Conservation (phyloP, 1,140 invertebrate genomes). For the Brachionus paranguensis region DNA sequence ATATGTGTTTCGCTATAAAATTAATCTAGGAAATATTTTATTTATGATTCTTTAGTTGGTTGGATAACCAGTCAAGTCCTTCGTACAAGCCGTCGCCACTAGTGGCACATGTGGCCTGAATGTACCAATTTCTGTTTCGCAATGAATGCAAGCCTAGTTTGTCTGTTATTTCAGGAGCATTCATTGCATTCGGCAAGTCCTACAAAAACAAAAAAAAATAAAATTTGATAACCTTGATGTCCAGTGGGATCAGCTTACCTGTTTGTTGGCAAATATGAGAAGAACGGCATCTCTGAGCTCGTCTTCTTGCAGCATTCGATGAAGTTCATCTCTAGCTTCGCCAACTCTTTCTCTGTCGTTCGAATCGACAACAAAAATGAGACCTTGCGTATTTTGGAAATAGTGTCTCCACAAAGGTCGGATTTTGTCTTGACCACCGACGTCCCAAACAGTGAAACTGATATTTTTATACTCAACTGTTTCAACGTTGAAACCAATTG, state of each 20-base stretch:
- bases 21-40: conserved; percentile 25
- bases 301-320: conserved; percentile 89
- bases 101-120: conserved; percentile 89
- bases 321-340: conserved; percentile 88
- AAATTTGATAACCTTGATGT: neutral
- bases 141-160: conserved; percentile 84
- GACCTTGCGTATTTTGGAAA: conserved; percentile 88
- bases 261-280: conserved; percentile 97
- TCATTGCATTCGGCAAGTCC: conserved; percentile 96
- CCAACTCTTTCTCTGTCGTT: conserved; percentile 88
- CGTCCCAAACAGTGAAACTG: conserved; percentile 68
- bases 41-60: conserved; percentile 68
- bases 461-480: conserved; percentile 54
- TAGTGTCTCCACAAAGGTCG: conserved; percentile 84
- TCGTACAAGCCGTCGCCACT: conserved; percentile 93
- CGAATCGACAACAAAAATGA: conserved; percentile 95
- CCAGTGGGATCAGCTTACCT: conserved; percentile 51
- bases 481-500: conserved; percentile 72
- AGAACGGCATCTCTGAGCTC: conserved; percentile 92
- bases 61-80: conserved; percentile 93
- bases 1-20: conserved; percentile 22
- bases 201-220: neutral
- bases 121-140: conserved; percentile 66
- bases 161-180: conserved; percentile 87
- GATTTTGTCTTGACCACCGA: conserved; percentile 59